phyloP scores from a whole-genome alignment of 2,888 invertebrate genomes.

The Eupeodes latifasciatus region DNA sequence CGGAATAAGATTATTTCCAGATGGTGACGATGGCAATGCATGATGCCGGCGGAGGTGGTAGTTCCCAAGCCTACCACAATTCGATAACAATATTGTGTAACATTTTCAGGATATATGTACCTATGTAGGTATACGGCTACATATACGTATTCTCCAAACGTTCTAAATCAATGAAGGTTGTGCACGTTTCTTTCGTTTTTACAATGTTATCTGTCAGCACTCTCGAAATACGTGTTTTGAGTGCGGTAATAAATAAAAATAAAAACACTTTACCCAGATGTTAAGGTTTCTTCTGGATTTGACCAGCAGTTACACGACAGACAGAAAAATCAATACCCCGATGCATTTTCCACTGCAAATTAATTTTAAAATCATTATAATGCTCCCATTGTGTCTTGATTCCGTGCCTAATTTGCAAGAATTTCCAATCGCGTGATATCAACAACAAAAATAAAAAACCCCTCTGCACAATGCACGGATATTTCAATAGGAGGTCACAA shows the following conservation, averaged over 20 bases:
- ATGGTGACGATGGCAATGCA: background rate
- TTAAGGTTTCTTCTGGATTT: background rate
- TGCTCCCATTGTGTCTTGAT: conserved; percentile 63
- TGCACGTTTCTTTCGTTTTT: conserved; percentile 41
- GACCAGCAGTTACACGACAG: conserved; percentile 49
- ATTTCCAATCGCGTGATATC: conserved; percentile 49
- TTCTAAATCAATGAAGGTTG: conserved; percentile 45
- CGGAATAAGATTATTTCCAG: conserved; percentile 42
- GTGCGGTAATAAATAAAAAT: conserved; percentile 51
- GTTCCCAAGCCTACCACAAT: conserved; percentile 14
- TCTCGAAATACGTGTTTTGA: background rate
- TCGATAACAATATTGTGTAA: conserved; percentile 23
- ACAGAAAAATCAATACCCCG: conserved; percentile 46
- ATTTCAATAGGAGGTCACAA: conserved; percentile 43
- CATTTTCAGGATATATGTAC: conserved; percentile 51
- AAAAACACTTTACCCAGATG: conserved; percentile 26
- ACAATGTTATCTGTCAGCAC: conserved; percentile 48
- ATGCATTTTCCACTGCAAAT: conserved; percentile 45
- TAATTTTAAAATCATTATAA: conserved; percentile 55
- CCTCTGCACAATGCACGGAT: background rate
- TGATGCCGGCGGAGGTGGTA: background rate
- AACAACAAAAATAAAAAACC: conserved; percentile 21
- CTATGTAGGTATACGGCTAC: background rate
- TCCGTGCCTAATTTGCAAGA: conserved; percentile 65
- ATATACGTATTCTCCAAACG: background rate